phyloP scores from a whole-genome alignment of 1,140 invertebrate species.

The Battus philenor region DNA sequence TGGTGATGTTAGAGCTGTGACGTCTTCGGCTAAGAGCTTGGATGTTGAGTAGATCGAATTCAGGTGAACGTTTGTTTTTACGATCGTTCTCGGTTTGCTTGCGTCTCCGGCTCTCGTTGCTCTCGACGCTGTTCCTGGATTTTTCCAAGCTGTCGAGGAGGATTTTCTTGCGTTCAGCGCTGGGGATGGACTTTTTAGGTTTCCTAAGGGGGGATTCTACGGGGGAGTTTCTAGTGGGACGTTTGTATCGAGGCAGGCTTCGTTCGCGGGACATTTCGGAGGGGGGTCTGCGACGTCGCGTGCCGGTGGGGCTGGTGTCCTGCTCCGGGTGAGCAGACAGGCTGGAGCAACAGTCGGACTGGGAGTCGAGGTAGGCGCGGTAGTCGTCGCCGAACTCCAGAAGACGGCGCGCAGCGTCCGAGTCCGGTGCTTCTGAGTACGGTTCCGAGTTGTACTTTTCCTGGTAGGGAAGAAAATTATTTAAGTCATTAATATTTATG shows the following conservation, averaged over 20 bases:
- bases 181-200: slow-evolving; percentile 72
- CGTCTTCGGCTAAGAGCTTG: slow-evolving; percentile 58
- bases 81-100: slow-evolving; percentile 56
- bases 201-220: slow-evolving; percentile 61
- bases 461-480: slow-evolving; percentile 71
- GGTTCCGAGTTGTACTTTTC: slow-evolving; percentile 94
- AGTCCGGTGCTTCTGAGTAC: slow-evolving; percentile 92
- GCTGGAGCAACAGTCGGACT: slow-evolving; percentile 88
- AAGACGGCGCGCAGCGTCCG: slow-evolving; percentile 86
- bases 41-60: slow-evolving; percentile 63
- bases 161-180: slow-evolving; percentile 69
- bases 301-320: slow-evolving; percentile 75
- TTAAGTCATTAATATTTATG: slow-evolving; percentile 5
- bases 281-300: slow-evolving; percentile 41
- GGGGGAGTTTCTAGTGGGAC: slow-evolving; percentile 65
- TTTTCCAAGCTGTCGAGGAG: slow-evolving; percentile 69
- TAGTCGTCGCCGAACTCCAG: slow-evolving; percentile 95
- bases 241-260: slow-evolving; percentile 52
- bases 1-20: slow-evolving; percentile 62
- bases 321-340: slow-evolving; percentile 81
- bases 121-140: slow-evolving; percentile 67
- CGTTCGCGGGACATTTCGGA: slow-evolving; percentile 50
- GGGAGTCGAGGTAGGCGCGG: slow-evolving; percentile 89
- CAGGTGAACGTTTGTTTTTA: slow-evolving; percentile 61
- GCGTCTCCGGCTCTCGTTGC: slow-evolving; percentile 58